A percentile compares a stretch with the other conserved stretches of the same genome.
Evolutionary conservation across 2,797 vertebrate species (phyloP).

Genomic region (Myotis planiceps): DNA sequence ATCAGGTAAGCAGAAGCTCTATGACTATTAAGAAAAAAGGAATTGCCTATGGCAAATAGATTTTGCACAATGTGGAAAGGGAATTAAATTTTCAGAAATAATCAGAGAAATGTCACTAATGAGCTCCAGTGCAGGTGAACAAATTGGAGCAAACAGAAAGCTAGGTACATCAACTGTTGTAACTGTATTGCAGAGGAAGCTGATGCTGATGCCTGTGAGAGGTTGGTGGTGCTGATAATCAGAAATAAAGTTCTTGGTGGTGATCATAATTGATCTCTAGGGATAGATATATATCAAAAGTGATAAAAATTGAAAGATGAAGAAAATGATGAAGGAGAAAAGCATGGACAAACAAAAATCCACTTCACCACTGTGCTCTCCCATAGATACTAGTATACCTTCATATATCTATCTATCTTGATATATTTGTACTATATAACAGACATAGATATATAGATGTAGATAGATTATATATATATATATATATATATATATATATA

Average conservation of each 20-base stretch:
- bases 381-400: too few species aligned
- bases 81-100: neutral
- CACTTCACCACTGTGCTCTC: accelerated
- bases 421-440: neutral
- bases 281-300: neutral
- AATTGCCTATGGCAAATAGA: neutral
- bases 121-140: neutral
- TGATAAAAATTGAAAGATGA: neutral
- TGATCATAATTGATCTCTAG: neutral
- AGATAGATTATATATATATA: neutral
- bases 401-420: too few species aligned
- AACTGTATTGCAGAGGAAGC: neutral
- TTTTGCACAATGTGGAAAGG: neutral
- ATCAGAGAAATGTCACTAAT: neutral
- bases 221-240: neutral
- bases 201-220: neutral
- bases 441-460: neutral
- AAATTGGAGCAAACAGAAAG: neutral
- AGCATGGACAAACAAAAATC: neutral
- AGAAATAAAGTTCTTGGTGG: neutral
- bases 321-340: neutral
- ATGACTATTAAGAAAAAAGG: neutral
- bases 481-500: neutral
- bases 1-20: neutral
- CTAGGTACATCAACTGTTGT: neutral